Evolutionary conservation across 2,113 vertebrate genomes (phyloP).

Genomic region (Casuarius casuarius): DNA sequence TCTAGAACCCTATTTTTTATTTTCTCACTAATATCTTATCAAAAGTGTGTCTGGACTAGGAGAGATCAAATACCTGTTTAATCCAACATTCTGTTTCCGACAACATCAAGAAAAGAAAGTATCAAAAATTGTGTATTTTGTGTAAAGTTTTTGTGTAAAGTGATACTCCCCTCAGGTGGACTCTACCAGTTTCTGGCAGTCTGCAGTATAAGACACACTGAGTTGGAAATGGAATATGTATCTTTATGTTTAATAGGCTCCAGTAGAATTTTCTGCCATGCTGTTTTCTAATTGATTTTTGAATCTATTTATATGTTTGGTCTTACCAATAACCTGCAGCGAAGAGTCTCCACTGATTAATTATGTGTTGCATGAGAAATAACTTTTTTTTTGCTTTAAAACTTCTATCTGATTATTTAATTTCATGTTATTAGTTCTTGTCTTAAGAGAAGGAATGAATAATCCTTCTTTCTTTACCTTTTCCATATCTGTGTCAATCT

Average conservation of each 20-base stretch:
- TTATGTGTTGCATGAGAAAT: background rate
- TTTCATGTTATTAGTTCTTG: background rate
- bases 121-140: background rate
- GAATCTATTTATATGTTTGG: background rate
- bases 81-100: background rate
- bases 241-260: background rate
- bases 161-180: background rate
- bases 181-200: background rate
- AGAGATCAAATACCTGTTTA: background rate
- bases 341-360: background rate
- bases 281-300: background rate
- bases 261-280: background rate
- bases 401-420: background rate
- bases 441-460: background rate
- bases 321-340: accelerated
- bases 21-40: background rate
- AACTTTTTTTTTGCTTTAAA: background rate
- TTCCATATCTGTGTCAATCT: background rate
- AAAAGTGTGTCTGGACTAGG: background rate
- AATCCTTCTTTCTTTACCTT: background rate
- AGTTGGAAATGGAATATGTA: background rate
- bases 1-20: background rate
- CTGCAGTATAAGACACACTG: background rate
- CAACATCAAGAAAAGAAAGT: background rate
- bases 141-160: background rate